phyloP scores from a whole-genome alignment of 2,113 vertebrate species.

The Heterotilapia buettikoferi region DNA sequence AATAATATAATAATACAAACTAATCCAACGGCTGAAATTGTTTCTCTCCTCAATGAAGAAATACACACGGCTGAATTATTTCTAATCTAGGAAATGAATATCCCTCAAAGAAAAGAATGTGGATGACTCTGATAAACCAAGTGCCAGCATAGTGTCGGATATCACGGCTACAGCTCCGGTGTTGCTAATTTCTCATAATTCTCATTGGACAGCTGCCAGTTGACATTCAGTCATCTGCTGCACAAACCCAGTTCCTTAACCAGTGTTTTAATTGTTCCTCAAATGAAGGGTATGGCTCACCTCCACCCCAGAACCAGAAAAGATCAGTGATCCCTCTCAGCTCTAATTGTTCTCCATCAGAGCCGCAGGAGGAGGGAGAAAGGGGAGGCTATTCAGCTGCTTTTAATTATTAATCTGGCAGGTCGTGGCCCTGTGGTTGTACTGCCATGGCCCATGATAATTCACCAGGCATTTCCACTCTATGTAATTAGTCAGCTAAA shows the following conservation, averaged over 20 bases:
- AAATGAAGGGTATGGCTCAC: conserved; percentile 48
- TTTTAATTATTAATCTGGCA: conserved; percentile 18
- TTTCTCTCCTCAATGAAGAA: not conserved
- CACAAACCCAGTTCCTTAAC: conserved; percentile 26
- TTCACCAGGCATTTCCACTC: not conserved
- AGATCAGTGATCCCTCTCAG: conserved; percentile 59
- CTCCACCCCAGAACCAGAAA: conserved; percentile 5
- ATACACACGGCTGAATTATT: not conserved
- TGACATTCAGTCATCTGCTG: not conserved
- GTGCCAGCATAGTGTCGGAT: not conserved
- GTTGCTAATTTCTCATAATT: conserved; percentile 16
- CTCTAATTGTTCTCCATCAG: conserved; percentile 42
- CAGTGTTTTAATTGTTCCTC: conserved; percentile 48
- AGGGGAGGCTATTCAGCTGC: not conserved
- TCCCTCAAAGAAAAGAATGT: not conserved
- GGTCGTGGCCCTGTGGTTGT: not conserved
- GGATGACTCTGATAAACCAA: not conserved
- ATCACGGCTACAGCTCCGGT: not conserved
- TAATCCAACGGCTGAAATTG: not conserved
- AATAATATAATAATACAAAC: not conserved
- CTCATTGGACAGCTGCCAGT: conserved; percentile 26
- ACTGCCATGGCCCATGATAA: not conserved
- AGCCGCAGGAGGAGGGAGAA: not conserved
- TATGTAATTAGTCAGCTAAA: not conserved
- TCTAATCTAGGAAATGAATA: not conserved